Percentiles rank a stretch among this genome's conserved stretches.
phyloP scores from a whole-genome alignment of 37 sponge, comb jelly and placozoan genomes.

The Aphrocallistes beatrix region DNA sequence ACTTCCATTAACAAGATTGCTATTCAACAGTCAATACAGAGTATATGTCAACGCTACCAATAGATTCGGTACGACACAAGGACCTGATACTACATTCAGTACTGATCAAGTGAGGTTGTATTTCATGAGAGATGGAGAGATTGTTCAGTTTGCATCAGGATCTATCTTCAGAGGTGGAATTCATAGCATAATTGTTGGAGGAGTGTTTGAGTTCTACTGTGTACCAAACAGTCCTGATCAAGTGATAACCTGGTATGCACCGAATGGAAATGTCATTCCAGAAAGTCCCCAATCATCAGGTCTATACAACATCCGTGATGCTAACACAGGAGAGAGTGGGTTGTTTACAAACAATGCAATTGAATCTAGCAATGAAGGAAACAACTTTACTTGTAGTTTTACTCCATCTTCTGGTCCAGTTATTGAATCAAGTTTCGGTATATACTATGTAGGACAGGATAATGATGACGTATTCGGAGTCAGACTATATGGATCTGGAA shows the following conservation, averaged over 20 bases:
- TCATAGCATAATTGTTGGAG: not conserved
- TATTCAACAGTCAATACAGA: not conserved
- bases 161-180: slow-evolving; percentile 9
- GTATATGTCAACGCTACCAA: not conserved
- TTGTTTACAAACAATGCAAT: not conserved
- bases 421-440: not conserved
- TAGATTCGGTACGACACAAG: not conserved
- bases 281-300: not conserved
- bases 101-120: not conserved
- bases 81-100: not conserved
- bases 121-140: not conserved
- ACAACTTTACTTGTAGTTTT: slow-evolving; percentile 12
- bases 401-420: not conserved
- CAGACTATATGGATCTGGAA: not conserved
- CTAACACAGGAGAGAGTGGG: not conserved
- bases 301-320: not conserved
- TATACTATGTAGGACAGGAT: not conserved
- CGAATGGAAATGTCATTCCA: not conserved
- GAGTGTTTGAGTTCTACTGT: not conserved
- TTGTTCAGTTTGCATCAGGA: not conserved
- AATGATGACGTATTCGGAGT: not conserved
- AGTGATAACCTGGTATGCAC: not conserved
- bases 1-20: not conserved
- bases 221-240: not conserved
- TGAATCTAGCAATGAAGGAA: not conserved